phyloP scores from a whole-genome alignment of 2,113 vertebrate genomes.

The Neoarius graeffei region DNA sequence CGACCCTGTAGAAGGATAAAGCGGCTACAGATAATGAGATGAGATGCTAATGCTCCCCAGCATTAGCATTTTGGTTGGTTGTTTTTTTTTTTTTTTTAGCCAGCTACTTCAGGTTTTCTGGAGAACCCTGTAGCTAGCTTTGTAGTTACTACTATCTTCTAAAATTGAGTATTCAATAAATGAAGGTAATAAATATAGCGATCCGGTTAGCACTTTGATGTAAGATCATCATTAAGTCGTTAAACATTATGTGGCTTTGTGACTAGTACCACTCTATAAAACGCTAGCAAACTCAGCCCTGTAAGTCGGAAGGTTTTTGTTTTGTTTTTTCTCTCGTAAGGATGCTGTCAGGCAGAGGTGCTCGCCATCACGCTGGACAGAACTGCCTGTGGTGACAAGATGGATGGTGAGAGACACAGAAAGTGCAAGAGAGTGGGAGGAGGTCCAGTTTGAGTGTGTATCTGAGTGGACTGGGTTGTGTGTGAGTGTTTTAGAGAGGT shows the following conservation, averaged over 20 bases:
- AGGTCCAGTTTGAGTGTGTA: conserved; percentile 37
- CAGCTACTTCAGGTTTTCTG: too few relatives aligned
- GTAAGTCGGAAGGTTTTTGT: too few relatives aligned
- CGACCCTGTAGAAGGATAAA: too few relatives aligned
- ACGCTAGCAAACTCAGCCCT: background rate
- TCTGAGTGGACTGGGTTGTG: conserved; percentile 34
- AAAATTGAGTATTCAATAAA: background rate
- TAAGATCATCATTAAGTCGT: background rate
- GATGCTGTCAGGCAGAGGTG: background rate
- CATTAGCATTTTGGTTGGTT: too few relatives aligned
- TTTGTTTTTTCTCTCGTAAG: too few relatives aligned
- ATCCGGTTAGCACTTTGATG: background rate
- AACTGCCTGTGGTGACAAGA: conserved; percentile 13
- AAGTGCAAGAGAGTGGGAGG: conserved; percentile 41
- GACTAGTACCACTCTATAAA: background rate
- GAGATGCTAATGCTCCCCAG: too few relatives aligned
- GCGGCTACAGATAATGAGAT: too few relatives aligned
- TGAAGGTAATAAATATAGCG: background rate
- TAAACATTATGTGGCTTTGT: background rate
- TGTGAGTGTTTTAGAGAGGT: conserved; percentile 41
- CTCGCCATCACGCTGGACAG: background rate
- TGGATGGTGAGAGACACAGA: background rate
- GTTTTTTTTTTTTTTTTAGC: too few relatives aligned
- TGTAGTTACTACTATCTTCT: background rate
- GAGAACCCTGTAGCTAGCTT: background rate